phyloP scores from a whole-genome alignment of 2,888 invertebrate genomes.

The Thereva unica region DNA sequence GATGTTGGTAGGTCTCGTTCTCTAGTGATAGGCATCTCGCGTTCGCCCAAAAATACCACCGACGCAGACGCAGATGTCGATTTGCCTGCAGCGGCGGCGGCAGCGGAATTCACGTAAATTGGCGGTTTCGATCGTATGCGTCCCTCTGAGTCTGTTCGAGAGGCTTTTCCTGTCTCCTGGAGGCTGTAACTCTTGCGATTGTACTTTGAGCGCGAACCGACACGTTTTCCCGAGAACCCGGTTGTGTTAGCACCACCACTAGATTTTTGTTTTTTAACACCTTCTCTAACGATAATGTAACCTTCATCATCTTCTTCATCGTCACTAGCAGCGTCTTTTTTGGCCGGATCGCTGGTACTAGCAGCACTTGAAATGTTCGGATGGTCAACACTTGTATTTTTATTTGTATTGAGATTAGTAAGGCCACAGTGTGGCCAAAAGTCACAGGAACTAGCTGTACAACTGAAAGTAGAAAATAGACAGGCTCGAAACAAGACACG shows the following conservation, averaged over 20 bases:
- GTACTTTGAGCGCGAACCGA: slow-evolving; percentile 23
- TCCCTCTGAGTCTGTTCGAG: background rate
- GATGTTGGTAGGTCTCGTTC: slow-evolving; percentile 40
- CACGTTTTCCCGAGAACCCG: background rate
- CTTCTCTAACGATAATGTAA: slow-evolving; percentile 21
- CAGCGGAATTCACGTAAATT: slow-evolving; percentile 40
- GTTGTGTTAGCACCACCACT: slow-evolving; percentile 12
- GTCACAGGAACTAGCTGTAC: slow-evolving; percentile 63
- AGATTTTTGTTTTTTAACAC: slow-evolving; percentile 12
- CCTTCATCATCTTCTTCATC: slow-evolving; percentile 34
- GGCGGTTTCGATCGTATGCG: slow-evolving; percentile 43
- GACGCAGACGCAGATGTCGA: slow-evolving; percentile 35
- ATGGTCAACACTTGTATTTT: slow-evolving; percentile 36
- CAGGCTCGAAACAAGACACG: slow-evolving; percentile 36
- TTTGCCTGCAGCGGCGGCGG: too few relatives aligned
- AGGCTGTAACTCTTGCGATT: slow-evolving; percentile 30
- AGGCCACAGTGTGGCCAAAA: slow-evolving; percentile 64
- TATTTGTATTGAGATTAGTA: slow-evolving; percentile 33
- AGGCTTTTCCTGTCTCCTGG: slow-evolving; percentile 13
- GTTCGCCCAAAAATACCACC: slow-evolving; percentile 49
- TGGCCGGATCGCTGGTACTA: slow-evolving; percentile 20
- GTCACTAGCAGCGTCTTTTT: slow-evolving; percentile 21
- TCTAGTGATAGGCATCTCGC: slow-evolving; percentile 51
- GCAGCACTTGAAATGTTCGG: slow-evolving; percentile 20
- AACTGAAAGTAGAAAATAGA: slow-evolving; percentile 49